phyloP scores from a whole-genome alignment of 2,888 invertebrate genomes.

The Drosophila flavopinicola region DNA sequence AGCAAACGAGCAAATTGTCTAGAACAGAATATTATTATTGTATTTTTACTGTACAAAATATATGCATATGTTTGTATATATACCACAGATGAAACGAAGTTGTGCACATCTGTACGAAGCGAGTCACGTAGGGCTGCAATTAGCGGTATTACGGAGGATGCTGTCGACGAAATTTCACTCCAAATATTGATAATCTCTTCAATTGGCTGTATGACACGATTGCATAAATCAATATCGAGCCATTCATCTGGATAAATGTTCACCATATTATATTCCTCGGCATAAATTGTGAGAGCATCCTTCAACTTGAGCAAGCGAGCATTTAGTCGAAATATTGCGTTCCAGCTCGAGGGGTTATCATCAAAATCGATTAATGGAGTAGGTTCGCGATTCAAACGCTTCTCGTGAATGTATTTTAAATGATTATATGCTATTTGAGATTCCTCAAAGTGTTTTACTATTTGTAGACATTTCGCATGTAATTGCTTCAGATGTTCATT shows the following conservation, averaged over 20 bases:
- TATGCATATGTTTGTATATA: not conserved
- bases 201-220: conserved; percentile 58
- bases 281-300: conserved; percentile 52
- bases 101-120: conserved; percentile 54
- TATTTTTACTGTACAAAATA: not conserved
- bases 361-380: conserved; percentile 3
- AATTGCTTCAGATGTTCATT: conserved; percentile 49
- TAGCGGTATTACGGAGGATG: conserved; percentile 59
- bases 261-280: conserved; percentile 45
- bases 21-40: not conserved
- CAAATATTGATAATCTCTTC: conserved; percentile 63
- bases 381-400: conserved; percentile 32
- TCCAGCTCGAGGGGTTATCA: conserved; percentile 34
- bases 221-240: conserved; percentile 58
- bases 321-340: conserved; percentile 43
- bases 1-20: conserved; percentile 59
- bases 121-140: conserved; percentile 61
- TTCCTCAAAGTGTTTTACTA: conserved; percentile 47
- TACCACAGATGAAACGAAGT: conserved; percentile 62
- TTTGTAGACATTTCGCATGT: conserved; percentile 48
- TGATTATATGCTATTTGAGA: conserved; percentile 42
- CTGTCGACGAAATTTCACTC: conserved; percentile 33
- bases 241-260: conserved; percentile 65
- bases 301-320: conserved; percentile 40
- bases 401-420: conserved; percentile 52